Conservation (phyloP, 2,797 vertebrate species). For the Rhinella marina region DNA sequence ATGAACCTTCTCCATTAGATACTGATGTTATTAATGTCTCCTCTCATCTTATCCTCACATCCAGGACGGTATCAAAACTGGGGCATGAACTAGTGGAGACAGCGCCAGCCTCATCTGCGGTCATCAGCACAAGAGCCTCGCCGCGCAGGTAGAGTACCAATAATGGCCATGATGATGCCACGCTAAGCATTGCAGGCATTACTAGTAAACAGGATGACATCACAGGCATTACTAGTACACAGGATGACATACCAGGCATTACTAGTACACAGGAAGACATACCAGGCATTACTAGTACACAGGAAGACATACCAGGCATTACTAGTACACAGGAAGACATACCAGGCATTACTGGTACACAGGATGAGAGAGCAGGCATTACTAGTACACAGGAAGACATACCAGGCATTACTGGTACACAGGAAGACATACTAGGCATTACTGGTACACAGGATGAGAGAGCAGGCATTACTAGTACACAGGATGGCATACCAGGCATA, state of each 20-base stretch:
- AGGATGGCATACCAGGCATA: background rate
- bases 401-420: background rate
- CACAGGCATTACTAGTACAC: background rate
- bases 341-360: background rate
- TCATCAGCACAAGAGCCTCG: slow-evolving; percentile 33
- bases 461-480: background rate
- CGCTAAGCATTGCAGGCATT: background rate
- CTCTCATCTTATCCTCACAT: background rate
- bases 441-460: background rate
- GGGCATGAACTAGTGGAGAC: slow-evolving; percentile 82
- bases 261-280: background rate
- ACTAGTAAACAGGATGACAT: background rate
- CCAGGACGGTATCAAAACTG: slow-evolving; percentile 77
- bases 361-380: background rate
- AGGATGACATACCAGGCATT: background rate
- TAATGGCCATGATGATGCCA: background rate
- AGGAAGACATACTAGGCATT: background rate
- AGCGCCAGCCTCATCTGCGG: slow-evolving; percentile 64
- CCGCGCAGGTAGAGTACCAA: slow-evolving; percentile 67
- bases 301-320: background rate
- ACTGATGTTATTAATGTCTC: background rate
- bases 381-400: background rate
- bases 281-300: background rate
- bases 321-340: background rate
- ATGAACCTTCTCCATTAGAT: too few species aligned